Conservation (phyloP, 2,888 invertebrate genomes). For the Ametastegia equiseti region DNA sequence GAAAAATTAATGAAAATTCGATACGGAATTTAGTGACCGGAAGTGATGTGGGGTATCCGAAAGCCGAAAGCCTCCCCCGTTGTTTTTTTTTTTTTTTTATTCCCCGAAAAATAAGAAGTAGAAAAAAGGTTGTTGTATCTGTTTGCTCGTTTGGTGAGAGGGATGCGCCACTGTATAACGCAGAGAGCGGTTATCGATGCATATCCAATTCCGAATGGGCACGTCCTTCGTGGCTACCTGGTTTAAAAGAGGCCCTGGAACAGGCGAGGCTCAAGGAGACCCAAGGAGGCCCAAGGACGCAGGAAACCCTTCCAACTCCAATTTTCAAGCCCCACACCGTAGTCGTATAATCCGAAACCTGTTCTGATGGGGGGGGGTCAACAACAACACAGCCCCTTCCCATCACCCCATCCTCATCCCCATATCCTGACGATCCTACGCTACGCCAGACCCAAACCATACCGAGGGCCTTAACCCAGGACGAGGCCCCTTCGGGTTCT, state of each 20-base stretch:
- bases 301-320: conserved; percentile 48
- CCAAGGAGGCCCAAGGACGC: conserved; percentile 41
- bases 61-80: neutral
- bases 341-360: conserved; percentile 59
- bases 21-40: conserved; percentile 12
- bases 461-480: conserved; percentile 12
- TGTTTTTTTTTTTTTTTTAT: conserved; percentile 22
- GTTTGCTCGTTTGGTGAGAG: neutral
- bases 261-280: conserved; percentile 35
- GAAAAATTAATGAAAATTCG: neutral
- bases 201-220: conserved; percentile 44
- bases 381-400: conserved; percentile 52
- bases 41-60: conserved; percentile 21
- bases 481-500: conserved; percentile 2
- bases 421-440: neutral
- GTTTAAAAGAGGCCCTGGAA: conserved; percentile 36
- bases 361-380: conserved; percentile 59
- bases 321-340: conserved; percentile 32
- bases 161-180: neutral
- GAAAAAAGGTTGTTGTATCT: conserved; percentile 15
- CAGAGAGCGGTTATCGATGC: conserved; percentile 23
- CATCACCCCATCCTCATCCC: neutral
- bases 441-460: neutral
- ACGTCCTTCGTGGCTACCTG: conserved; percentile 46
- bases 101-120: too few relatives aligned